Evolutionary conservation across 2,888 invertebrate genomes (phyloP), one percentile per base, ranked within the genome.

Genomic region (Drosophila tanythrix): DNA sequence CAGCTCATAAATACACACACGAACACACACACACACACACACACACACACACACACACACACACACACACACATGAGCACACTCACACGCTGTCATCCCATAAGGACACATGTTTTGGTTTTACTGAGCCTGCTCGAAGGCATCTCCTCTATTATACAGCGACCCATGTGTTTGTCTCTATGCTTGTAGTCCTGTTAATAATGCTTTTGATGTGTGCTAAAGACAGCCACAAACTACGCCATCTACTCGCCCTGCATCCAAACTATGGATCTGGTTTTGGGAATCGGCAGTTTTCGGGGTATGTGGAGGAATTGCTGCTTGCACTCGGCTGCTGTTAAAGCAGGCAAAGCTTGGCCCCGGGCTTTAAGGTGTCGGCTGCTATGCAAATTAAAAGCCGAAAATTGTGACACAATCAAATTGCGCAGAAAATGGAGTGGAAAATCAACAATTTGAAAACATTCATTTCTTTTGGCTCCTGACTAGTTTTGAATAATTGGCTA

Each of bases 131-230:
- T 62, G 67, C 88, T 84, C 64, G 73, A 69, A 81, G 89, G 89
- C 89, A 90, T 90, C 88, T 76, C 83, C 79, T 83, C 81, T 66
- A 66, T 78, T 78, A 79, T 73, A 62, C 79, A 40, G 62, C 38
- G 52, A 53, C 68, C 69, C 73, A 68, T 70, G 70, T 87, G 77
- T 65, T 78, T 81, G 82, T 76, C 76, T 76, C 56, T 72, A 51
- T 57, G 64, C 74, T 70, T 79, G 75, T 82, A 82, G 71, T 88
- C 87, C 83, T 85, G 85, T 88, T 90, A 88, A 85, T 85, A 85
- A 84, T 84, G 89, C 83, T 89, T 79, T 89, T 84, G 89, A 89
- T 90, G 82, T 89, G 90, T 89, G 90, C 78, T 85, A 86, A 89
- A 74, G 84, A 89, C 90, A 89, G 85, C 75, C 75, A 75, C 88